Base-by-base conservation (phyloP, 2,888 invertebrate species). In the Sclerodermus sp. region DNA sequence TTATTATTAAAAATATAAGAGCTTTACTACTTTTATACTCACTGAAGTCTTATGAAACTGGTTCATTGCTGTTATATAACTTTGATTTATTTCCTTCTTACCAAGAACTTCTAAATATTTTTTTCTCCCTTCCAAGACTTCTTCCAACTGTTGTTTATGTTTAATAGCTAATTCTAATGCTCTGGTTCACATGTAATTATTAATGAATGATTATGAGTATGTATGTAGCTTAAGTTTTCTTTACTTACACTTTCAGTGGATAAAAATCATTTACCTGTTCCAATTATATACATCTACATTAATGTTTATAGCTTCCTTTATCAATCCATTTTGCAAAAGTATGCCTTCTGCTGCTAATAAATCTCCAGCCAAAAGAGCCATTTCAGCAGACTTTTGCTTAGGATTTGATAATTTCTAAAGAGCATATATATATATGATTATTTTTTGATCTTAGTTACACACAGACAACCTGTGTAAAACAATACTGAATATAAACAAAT, bases 141-240 rank as follows among this genome's bases (percentile, higher is more conserved):
- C 85, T 64, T 90, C 89, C 14, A 90, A 79, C 64, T 88, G 84
- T 2, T 84, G 85, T 71, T 88, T 87, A 73, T 90, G 85, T 67
- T 89, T 88, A 2, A 86, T 74, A 0, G 89, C 89, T 53, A 91
- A 76, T 65, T 91, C 90, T 47, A 91, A 74, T 1, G 90, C 90
- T 67, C 90, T 87, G 67, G 18, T 71, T 70, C 54, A 41, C n/a
- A n/a, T 23, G 23, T 23, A 23, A 23, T 23, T 23, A 5, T 8
- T 5, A 23, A 23, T 23, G 23, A 23, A 23, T n/a, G n/a, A n/a
- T n/a, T n/a, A n/a, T n/a, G n/a, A n/a, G n/a, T n/a, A n/a, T n/a
- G n/a, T n/a, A n/a, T n/a, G n/a, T n/a, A n/a, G n/a, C n/a, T n/a
- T n/a, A n/a, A n/a, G n/a, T n/a, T n/a, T n/a, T n/a, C n/a, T n/a